Conservation (phyloP, 2,888 invertebrate genomes). For the Hedychridium roseum region DNA sequence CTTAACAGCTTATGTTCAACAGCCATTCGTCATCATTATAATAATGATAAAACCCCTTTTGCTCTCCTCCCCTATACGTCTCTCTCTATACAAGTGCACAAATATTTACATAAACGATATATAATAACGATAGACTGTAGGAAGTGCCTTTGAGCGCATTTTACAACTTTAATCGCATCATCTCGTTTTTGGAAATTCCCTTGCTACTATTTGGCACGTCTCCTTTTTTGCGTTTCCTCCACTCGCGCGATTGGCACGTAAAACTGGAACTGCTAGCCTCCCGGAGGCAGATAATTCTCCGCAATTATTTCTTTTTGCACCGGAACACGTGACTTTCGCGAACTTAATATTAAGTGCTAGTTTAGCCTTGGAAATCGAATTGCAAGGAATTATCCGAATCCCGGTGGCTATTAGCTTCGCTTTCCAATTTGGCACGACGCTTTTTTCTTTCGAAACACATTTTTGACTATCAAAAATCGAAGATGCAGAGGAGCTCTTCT, state of each 20-base stretch:
- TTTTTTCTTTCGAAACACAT: not conserved
- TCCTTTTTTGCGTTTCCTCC: conserved; percentile 23
- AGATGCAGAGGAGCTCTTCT: too few relatives aligned
- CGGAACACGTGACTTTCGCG: too few relatives aligned
- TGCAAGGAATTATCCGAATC: not conserved
- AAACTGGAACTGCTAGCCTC: too few relatives aligned
- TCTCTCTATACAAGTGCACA: conserved; percentile 61
- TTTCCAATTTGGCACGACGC: not conserved
- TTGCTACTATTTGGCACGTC: conserved; percentile 53
- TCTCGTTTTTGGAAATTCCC: conserved; percentile 7
- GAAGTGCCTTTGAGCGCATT: conserved; percentile 54
- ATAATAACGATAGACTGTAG: conserved; percentile 54
- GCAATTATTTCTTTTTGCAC: too few relatives aligned
- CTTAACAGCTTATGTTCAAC: not conserved
- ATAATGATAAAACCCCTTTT: conserved; percentile 21
- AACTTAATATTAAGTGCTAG: not conserved
- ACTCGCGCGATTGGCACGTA: conserved; percentile 16
- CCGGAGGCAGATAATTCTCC: too few relatives aligned
- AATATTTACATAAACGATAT: conserved; percentile 60
- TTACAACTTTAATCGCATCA: conserved; percentile 31
- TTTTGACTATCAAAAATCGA: too few relatives aligned
- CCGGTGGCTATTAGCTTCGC: not conserved
- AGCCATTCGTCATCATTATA: conserved; percentile 26
- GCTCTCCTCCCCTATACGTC: conserved; percentile 2
- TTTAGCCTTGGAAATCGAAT: not conserved